A percentile compares a stretch with the other conserved stretches of the same genome.
These are phyloP conservation scores for Bicyclus anynana DNA, from an alignment of 1,140 invertebrate genomes.

Conservation along the genomic window DNA sequence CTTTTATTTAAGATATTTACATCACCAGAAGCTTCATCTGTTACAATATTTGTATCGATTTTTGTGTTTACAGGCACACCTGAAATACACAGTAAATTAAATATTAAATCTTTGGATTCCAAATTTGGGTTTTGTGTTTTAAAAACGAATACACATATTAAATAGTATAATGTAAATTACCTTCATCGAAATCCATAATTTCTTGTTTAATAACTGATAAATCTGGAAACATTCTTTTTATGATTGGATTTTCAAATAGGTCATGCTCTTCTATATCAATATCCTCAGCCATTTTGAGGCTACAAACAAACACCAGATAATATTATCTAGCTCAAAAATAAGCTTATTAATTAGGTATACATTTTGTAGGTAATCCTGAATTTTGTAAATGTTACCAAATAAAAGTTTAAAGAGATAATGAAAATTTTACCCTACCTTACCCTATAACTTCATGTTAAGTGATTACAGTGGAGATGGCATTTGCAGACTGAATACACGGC, in stretches of 20 bases:
- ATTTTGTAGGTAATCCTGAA: too few species aligned
- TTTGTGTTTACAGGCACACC: not conserved
- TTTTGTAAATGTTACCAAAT: too few species aligned
- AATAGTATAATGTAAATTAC: slow-evolving; percentile 16
- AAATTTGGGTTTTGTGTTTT: not conserved
- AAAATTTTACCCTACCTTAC: too few species aligned
- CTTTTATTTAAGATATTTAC: not conserved
- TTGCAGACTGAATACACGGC: too few species aligned
- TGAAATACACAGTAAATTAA: not conserved
- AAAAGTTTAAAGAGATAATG: too few species aligned
- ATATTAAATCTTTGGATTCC: too few species aligned
- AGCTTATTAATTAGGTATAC: too few species aligned
- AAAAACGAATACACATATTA: not conserved
- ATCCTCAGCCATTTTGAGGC: slow-evolving; percentile 35
- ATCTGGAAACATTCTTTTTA: slow-evolving; percentile 42
- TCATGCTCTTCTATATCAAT: slow-evolving; percentile 55
- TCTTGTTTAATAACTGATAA: slow-evolving; percentile 40
- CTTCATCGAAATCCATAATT: slow-evolving; percentile 30
- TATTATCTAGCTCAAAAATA: too few species aligned
- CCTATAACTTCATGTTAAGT: too few species aligned
- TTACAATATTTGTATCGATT: not conserved
- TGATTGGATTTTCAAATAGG: slow-evolving; percentile 40
- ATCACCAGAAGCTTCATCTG: not conserved
- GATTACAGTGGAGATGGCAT: too few species aligned
- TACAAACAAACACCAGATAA: not conserved